phyloP scores from a whole-genome alignment of 2,113 vertebrate genomes.

The Ochotona princeps region DNA sequence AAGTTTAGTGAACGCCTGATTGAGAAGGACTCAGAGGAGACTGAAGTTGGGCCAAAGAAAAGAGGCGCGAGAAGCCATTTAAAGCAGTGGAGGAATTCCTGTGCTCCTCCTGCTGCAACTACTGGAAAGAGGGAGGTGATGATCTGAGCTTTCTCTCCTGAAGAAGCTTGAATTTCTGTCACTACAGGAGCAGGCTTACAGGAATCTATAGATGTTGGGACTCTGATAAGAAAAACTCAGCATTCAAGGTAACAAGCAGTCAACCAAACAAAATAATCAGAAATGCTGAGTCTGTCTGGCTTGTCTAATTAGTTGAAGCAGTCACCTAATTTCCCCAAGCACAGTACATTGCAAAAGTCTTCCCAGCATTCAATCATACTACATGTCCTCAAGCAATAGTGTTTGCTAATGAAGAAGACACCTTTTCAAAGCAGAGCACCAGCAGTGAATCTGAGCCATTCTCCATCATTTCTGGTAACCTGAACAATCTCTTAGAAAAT shows the following conservation, averaged over 20 bases:
- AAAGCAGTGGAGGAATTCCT: not conserved
- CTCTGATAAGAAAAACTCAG: not conserved
- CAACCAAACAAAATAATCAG: not conserved
- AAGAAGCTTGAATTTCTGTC: not conserved
- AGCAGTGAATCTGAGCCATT: not conserved
- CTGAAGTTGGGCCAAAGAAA: not conserved
- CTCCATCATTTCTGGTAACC: not conserved
- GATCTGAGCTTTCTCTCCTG: not conserved
- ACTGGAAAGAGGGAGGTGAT: not conserved
- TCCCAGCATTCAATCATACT: not conserved
- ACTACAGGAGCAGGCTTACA: not conserved
- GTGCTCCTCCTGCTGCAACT: not conserved
- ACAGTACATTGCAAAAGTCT: not conserved
- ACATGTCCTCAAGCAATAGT: not conserved
- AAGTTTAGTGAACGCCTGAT: not conserved
- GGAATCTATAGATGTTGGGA: not conserved
- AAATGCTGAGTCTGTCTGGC: not conserved
- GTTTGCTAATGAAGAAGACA: constrained; percentile 15
- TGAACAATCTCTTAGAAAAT: constrained; percentile 26
- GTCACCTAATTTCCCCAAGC: not conserved
- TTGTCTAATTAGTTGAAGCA: constrained; percentile 1
- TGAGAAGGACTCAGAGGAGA: not conserved
- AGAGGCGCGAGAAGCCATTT: not conserved
- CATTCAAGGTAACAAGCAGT: not conserved
- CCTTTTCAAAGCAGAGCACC: constrained; percentile 20